Conservation (phyloP, 2,113 vertebrate genomes). For the Vulpes ferrilata region DNA sequence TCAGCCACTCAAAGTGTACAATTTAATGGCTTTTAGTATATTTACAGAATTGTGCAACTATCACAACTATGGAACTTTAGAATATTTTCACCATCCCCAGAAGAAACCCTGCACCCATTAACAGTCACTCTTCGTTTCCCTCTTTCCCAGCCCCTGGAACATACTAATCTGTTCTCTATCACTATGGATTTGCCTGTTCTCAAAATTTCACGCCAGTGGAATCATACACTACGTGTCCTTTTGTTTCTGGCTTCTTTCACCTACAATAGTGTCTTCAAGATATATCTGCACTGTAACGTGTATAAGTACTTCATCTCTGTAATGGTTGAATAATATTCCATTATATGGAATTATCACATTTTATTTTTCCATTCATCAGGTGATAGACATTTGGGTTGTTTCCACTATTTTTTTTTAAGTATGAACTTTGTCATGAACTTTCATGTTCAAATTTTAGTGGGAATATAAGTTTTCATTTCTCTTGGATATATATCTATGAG, state of each 20-base stretch:
- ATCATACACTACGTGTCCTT: neutral
- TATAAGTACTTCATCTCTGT: neutral
- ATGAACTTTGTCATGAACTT: neutral
- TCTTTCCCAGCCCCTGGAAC: neutral
- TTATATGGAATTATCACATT: neutral
- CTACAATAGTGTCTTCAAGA: neutral
- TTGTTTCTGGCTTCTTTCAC: neutral
- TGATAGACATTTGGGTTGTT: neutral
- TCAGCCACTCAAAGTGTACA: neutral
- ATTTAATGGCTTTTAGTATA: slow-evolving; percentile 11
- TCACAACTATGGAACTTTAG: neutral
- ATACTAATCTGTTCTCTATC: neutral
- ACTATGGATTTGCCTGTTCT: neutral
- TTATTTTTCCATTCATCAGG: neutral
- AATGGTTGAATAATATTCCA: neutral
- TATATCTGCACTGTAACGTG: neutral
- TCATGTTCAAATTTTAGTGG: neutral
- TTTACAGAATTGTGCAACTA: neutral
- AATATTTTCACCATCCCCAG: neutral
- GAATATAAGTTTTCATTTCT: neutral
- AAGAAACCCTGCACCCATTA: neutral
- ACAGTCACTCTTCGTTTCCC: neutral
- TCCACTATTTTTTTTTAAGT: neutral
- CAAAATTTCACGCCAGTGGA: neutral
- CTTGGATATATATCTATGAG: neutral